Evolutionary conservation across 2,113 vertebrate species (phyloP), one percentile per base, ranked within the genome.

Genomic region (Notarius lentiginosus): DNA sequence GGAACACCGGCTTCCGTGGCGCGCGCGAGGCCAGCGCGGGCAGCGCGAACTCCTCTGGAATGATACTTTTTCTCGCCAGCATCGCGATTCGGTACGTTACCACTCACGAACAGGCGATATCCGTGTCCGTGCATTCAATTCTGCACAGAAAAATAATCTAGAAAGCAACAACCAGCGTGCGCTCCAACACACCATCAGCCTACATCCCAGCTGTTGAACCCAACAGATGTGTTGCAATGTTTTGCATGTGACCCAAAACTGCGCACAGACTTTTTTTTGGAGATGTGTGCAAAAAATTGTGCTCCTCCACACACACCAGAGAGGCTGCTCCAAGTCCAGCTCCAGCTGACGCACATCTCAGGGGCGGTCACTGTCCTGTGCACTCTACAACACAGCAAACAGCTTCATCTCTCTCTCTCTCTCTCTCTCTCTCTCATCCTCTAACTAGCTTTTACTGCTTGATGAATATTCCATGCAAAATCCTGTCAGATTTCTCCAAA

Each of bases 1-100:
- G 94, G 91, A 99, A 95, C 89, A 98, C 97, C 0, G 98, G 98
- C 84, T 98, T 99, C 79, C 97, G 96, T 89, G 97, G 95, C 83
- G 97, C 93, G 89, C 98, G 97, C 0, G 97, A 97, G 0, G 94
- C 97, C 0, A 99, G 97, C 68, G 97, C 96, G 4, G 98, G 96
- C 87, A 99, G 89, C 22, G 97, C 96, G 65, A 98, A 99, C 92
- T 99, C 98, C 94, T 99, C 98, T 0, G 98, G 98, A 90, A 99
- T 99, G 86, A 99, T 99, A 94, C 98, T 99, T 90, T 99, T 99
- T 3, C 98, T 94, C 72, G 98, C 95, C 95, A 99, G 49, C 98
- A 99, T 99, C 88, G 82, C 90, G 85, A 94, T 79, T 8, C 34
- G 2, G 60, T 81, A 84, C 60, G 73, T 86, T 72, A 65, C 11